Conservation (phyloP, 2,113 vertebrate genomes). For the Microtus richardsoni region DNA sequence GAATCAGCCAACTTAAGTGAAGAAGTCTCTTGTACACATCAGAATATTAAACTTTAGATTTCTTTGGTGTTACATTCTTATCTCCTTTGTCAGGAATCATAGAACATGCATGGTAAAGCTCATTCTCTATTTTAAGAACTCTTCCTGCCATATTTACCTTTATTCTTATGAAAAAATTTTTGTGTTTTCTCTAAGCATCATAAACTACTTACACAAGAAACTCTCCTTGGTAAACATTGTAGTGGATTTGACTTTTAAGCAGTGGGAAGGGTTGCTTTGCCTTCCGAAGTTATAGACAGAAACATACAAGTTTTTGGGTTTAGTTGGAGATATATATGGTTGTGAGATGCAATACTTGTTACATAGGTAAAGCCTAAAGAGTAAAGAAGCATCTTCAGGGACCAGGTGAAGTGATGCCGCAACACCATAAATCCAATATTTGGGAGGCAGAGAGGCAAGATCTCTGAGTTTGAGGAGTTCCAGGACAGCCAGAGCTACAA, state of each 20-base stretch:
- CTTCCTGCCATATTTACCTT: background rate
- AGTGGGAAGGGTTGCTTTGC: background rate
- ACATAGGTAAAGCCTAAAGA: constrained; percentile 19
- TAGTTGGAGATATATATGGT: background rate
- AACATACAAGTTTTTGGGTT: background rate
- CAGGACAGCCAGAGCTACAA: background rate
- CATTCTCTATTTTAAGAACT: constrained; percentile 36
- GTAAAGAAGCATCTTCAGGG: background rate
- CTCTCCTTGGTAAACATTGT: constrained; percentile 6
- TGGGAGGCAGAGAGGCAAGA: background rate
- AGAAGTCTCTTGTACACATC: background rate
- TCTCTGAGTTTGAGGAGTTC: background rate
- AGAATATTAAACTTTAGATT: constrained; percentile 45
- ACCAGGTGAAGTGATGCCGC: background rate
- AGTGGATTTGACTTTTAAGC: constrained; percentile 22
- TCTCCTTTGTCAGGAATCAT: background rate
- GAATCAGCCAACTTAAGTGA: background rate
- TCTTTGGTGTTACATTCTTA: background rate
- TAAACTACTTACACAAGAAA: constrained; percentile 48
- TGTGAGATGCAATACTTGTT: constrained; percentile 38
- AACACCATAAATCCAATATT: background rate
- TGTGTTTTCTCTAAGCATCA: constrained; percentile 19
- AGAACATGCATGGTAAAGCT: constrained; percentile 35
- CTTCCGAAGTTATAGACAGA: constrained; percentile 1
- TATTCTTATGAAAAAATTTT: background rate